Percentiles rank a stretch among this genome's conserved stretches.
These are phyloP conservation scores for Clarias batrachus DNA, from an alignment of 2,113 vertebrate species.

Conservation along the genomic window DNA sequence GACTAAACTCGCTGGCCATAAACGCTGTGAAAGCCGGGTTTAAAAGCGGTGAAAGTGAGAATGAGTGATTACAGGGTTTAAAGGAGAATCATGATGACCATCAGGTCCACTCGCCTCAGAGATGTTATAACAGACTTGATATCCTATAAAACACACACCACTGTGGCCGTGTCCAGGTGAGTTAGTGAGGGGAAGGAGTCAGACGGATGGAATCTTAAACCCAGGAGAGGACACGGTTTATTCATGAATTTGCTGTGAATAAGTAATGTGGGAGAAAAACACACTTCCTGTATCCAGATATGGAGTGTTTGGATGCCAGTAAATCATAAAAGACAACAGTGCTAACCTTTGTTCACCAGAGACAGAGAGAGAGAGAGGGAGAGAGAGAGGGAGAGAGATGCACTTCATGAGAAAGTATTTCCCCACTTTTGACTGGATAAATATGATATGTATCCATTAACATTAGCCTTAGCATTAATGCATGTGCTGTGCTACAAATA, in stretches of 20 bases:
- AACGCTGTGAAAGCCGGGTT: not conserved
- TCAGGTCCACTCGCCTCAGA: not conserved
- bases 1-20: not conserved
- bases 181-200: not conserved
- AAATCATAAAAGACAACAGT: constrained; percentile 34
- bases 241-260: not conserved
- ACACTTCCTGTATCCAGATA: constrained; percentile 27
- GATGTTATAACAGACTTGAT: not conserved
- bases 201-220: not conserved
- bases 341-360: constrained; percentile 40
- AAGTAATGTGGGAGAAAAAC: constrained; percentile 11
- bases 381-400: not conserved
- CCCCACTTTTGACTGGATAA: not conserved
- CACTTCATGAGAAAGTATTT: not conserved
- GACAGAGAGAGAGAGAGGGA: not conserved
- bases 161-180: not conserved
- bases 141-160: not conserved
- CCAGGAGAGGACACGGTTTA: not conserved
- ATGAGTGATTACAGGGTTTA: not conserved
- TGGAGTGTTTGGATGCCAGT: constrained; percentile 17
- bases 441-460: not conserved
- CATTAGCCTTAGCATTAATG: not conserved
- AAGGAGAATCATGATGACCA: not conserved
- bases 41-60: not conserved
- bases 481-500: not conserved